A percentile compares a stretch with the other conserved stretches of the same genome.
Evolutionary conservation across 2,888 invertebrate genomes (phyloP).

Genomic region (Electrophaes corylata): DNA sequence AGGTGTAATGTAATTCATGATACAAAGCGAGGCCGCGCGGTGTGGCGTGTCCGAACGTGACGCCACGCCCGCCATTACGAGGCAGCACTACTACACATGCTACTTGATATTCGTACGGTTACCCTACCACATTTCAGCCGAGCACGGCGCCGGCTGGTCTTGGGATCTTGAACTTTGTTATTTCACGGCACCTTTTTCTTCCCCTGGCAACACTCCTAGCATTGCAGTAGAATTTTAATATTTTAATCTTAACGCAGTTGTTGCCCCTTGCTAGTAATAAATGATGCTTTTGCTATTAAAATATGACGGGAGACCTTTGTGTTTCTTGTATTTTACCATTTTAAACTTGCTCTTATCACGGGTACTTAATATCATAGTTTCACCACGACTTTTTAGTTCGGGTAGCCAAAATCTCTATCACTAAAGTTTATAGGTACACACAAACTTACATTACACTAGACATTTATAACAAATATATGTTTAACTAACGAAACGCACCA

Average conservation of each 20-base stretch:
- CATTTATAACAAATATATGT: too few relatives aligned
- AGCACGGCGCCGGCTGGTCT: conserved; percentile 59
- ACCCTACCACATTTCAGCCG: conserved; percentile 70
- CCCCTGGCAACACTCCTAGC: conserved; percentile 49
- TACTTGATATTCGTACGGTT: conserved; percentile 71
- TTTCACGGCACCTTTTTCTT: conserved; percentile 61
- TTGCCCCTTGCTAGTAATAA: conserved; percentile 1
- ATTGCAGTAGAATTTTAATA: conserved; percentile 51
- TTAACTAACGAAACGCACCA: too few relatives aligned
- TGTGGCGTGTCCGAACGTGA: conserved; percentile 59
- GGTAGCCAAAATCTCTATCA: too few relatives aligned
- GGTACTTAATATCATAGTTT: too few relatives aligned
- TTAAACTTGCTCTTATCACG: too few relatives aligned
- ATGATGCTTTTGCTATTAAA: neutral
- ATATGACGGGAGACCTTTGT: neutral
- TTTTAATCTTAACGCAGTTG: conserved; percentile 38
- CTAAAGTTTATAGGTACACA: too few relatives aligned
- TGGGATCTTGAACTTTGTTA: conserved; percentile 69
- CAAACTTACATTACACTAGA: too few relatives aligned
- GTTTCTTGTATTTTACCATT: too few relatives aligned
- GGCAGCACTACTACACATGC: conserved; percentile 46
- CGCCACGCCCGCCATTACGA: conserved; percentile 68
- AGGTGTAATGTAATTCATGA: conserved; percentile 57
- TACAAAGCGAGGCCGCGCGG: conserved; percentile 49
- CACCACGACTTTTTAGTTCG: too few relatives aligned